phyloP scores from a whole-genome alignment of 92 coral and sea anemone genomes.

The Meandrina meandrites region DNA sequence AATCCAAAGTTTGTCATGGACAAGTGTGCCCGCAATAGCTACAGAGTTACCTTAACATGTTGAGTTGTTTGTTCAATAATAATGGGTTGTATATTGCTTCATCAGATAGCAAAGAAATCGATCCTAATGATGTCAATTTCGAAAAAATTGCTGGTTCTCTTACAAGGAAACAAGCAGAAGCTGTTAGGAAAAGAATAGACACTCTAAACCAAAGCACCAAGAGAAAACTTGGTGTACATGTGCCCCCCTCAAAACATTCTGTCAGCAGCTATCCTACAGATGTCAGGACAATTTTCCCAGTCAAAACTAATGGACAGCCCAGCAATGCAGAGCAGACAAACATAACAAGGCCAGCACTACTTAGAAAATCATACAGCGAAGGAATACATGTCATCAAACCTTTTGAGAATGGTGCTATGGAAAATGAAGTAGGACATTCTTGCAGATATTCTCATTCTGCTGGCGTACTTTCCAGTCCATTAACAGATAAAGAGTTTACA shows the following conservation, averaged over 20 bases:
- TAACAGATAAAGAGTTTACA: constrained; percentile 27
- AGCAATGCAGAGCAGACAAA: constrained; percentile 62
- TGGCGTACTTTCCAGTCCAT: constrained; percentile 20
- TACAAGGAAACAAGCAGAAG: constrained; percentile 97
- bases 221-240: constrained; percentile 58
- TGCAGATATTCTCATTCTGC: constrained; percentile 44
- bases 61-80: neutral
- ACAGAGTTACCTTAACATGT: too few relatives aligned
- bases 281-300: constrained; percentile 92
- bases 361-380: constrained; percentile 80
- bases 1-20: too few relatives aligned
- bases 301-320: constrained; percentile 85
- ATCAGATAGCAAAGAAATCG: constrained; percentile 97
- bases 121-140: constrained; percentile 77
- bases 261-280: constrained; percentile 64
- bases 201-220: constrained; percentile 86
- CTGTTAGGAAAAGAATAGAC: constrained; percentile 84
- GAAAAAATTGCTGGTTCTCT: constrained; percentile 89
- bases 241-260: constrained; percentile 43
- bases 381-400: constrained; percentile 72
- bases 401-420: constrained; percentile 39
- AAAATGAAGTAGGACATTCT: constrained; percentile 35
- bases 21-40: too few relatives aligned
- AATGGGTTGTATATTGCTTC: neutral
- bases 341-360: constrained; percentile 50